Conservation (phyloP, 2,113 vertebrate species). For the Indicator maculatus region DNA sequence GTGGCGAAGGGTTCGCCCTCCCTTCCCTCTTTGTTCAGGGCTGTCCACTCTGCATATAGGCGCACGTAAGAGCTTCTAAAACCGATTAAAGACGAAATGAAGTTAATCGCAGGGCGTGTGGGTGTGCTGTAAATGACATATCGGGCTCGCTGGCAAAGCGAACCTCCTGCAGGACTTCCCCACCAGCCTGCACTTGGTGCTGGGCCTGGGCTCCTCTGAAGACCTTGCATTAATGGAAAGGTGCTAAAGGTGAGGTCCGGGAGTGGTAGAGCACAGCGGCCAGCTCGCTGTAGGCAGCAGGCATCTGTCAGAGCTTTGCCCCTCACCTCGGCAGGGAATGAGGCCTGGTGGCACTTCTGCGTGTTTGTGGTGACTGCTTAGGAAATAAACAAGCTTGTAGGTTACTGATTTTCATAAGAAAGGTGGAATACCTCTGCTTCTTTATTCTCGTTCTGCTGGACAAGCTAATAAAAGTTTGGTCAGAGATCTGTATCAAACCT, state of each 20-base stretch:
- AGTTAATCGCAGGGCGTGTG: constrained; percentile 25
- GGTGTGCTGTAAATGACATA: neutral
- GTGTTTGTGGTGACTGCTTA: neutral
- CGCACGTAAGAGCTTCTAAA: neutral
- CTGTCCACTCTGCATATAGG: neutral
- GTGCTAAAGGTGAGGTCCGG: neutral
- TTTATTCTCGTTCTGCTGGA: fast-evolving
- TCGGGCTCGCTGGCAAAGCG: neutral
- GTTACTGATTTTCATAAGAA: neutral
- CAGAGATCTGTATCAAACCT: neutral
- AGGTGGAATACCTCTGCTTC: neutral
- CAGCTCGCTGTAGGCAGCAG: fast-evolving
- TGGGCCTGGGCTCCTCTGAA: neutral
- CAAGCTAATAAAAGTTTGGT: neutral
- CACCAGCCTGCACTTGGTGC: neutral
- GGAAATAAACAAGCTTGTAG: fast-evolving
- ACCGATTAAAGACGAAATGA: neutral
- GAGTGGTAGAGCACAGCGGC: neutral
- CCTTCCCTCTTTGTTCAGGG: neutral
- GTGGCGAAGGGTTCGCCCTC: neutral
- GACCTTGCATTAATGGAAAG: neutral
- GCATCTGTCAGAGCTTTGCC: neutral
- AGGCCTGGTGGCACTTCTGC: neutral
- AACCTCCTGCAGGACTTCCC: neutral
- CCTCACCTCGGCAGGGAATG: neutral